Evolutionary conservation across 2,797 vertebrate species (phyloP), one percentile per base, ranked within the genome.

Genomic region (Synanceia verrucosa): DNA sequence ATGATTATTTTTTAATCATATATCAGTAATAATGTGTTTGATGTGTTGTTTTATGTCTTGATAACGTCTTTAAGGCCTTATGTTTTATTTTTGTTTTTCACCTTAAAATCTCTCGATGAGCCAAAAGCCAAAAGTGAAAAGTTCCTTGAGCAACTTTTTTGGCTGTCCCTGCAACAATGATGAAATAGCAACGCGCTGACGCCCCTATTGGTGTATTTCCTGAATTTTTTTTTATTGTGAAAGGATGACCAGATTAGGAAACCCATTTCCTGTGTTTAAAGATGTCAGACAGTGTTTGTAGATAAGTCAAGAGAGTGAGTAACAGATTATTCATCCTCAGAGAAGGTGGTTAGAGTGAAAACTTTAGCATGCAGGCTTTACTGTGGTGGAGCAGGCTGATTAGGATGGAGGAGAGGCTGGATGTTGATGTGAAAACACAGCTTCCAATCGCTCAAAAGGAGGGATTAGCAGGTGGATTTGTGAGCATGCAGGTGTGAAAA

Each of bases 191-290:
- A 68, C 34, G 53, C 24, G 68, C 75, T 84, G 81, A 88, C 55
- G 55, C 14, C 33, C 23, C 23, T n/a, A 43, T 50, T 37, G 60
- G 21, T 29, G 28, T 44, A 57, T 78, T 66, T 76, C 13, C 53
- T 68, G 53, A 60, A 43, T 55, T 74, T 51, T 23, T 21, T 41
- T 65, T 28, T n/a, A 36, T 84, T 73, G 73, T 75, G 80, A 85
- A 83, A 79, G 69, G 56, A 72, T 70, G 70, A 61, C 44, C 74
- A 59, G 70, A 78, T 89, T 82, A 63, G 65, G 82, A 84, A 81
- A 88, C 6, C 11, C 46, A 75, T 80, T 90, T 90, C 83, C 83
- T 79, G 70, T 91, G 86, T 89, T 86, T 86, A 87, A 74, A 89
- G 67, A 82, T 59, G 63, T n/a, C 28, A 74, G 63, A 74, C 78